A percentile compares a stretch with the other conserved stretches of the same genome.
Conservation (phyloP, 2,113 vertebrate species). For the Plecotus auritus region DNA sequence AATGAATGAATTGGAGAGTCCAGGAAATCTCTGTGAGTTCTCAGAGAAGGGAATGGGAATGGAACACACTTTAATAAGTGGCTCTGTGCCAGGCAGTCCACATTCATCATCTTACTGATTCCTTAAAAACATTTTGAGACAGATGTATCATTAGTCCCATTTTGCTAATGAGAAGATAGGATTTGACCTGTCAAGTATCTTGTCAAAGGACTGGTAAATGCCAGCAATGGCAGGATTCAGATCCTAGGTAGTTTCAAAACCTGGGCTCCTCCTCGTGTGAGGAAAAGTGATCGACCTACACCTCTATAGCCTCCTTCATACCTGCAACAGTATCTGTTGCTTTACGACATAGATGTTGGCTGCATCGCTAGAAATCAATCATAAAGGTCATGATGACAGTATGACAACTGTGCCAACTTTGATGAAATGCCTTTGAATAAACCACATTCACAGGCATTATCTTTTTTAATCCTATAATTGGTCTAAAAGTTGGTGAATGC, state of each 20-base stretch:
- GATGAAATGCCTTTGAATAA: neutral
- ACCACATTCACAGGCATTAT: neutral
- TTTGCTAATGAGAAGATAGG: neutral
- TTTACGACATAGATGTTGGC: neutral
- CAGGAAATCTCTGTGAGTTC: neutral
- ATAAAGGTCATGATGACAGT: neutral
- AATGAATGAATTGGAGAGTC: neutral
- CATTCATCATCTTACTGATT: neutral
- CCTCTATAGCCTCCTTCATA: neutral
- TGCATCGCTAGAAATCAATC: neutral
- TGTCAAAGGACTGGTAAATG: neutral
- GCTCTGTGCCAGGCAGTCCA: neutral
- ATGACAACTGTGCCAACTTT: accelerated
- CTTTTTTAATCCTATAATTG: neutral
- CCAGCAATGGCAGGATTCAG: neutral
- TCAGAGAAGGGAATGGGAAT: neutral
- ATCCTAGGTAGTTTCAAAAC: neutral
- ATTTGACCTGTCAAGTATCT: neutral
- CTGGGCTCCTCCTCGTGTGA: neutral
- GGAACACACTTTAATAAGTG: neutral
- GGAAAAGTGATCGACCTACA: neutral
- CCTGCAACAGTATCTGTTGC: neutral
- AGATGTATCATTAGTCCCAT: neutral
- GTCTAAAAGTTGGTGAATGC: neutral
- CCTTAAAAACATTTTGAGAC: neutral